These are phyloP conservation scores for Heteractis magnifica DNA, from an alignment of 92 coral and sea anemone species.

Conservation along the genomic window DNA sequence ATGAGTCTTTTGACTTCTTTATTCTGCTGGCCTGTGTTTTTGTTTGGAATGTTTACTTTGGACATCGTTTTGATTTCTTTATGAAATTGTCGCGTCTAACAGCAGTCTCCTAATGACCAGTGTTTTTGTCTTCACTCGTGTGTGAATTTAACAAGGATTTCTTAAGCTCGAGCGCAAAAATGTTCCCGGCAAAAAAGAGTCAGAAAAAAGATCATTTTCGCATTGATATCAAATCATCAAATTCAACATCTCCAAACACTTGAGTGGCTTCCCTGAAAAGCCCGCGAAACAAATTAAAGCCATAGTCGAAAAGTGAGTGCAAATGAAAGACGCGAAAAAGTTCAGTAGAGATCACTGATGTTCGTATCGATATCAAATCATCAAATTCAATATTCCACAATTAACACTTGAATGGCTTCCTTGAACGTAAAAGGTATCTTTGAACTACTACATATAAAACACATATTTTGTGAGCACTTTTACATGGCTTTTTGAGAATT, in stretches of 20 bases:
- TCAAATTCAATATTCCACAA: no score
- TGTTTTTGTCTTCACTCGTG: neutral
- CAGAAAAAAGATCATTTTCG: neutral
- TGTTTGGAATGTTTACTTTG: neutral
- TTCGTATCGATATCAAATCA: neutral
- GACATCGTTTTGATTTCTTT: conserved; percentile 8
- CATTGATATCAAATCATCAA: neutral
- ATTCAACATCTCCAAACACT: neutral
- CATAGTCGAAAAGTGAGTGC: no score
- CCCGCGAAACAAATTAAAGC: neutral
- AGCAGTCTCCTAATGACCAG: neutral
- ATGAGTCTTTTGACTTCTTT: neutral
- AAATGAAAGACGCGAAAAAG: no score
- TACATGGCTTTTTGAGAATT: neutral
- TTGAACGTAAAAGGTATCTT: neutral
- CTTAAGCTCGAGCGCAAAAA: neutral
- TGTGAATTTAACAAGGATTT: no score
- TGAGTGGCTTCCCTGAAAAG: neutral
- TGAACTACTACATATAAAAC: neutral
- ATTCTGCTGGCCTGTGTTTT: neutral
- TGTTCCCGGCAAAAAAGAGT: neutral
- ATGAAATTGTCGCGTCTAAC: neutral
- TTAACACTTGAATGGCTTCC: neutral
- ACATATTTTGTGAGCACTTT: no score
- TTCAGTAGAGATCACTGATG: neutral